Evolutionary conservation across 2,797 vertebrate species (phyloP).

Genomic region (Acrossocheilus wenchowensis): DNA sequence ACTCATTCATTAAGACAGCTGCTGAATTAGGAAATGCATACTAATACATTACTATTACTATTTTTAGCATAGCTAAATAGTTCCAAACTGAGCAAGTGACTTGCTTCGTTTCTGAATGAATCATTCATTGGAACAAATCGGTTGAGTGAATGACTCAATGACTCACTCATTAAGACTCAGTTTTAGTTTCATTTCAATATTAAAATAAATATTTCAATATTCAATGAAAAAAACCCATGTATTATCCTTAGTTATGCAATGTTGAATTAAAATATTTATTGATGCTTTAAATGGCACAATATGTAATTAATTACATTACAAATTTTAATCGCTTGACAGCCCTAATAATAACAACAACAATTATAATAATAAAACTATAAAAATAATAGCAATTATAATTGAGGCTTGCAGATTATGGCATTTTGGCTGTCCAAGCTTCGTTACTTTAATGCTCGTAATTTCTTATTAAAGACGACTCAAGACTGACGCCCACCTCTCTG

Average conservation of each 20-base stretch:
- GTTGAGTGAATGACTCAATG: no score
- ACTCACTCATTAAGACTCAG: no score
- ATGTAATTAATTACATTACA: neutral
- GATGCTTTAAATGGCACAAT: neutral
- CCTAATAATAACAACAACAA: neutral
- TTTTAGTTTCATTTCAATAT: no score
- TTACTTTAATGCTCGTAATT: no score
- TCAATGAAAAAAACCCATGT: neutral
- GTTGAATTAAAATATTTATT: neutral
- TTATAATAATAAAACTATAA: neutral
- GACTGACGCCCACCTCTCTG: neutral
- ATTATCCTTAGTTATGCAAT: neutral
- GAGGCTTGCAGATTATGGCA: neutral
- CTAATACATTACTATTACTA: no score
- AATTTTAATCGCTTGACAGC: neutral
- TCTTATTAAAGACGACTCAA: neutral
- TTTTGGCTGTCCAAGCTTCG: neutral
- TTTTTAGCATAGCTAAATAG: no score
- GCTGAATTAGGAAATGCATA: no score
- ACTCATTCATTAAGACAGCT: neutral
- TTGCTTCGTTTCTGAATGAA: neutral
- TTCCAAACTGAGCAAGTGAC: no score
- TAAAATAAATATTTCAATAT: no score
- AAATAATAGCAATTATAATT: no score
- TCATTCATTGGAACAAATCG: neutral